Base-by-base conservation (phyloP, 2,797 vertebrate species). In the Glossophaga mutica region DNA sequence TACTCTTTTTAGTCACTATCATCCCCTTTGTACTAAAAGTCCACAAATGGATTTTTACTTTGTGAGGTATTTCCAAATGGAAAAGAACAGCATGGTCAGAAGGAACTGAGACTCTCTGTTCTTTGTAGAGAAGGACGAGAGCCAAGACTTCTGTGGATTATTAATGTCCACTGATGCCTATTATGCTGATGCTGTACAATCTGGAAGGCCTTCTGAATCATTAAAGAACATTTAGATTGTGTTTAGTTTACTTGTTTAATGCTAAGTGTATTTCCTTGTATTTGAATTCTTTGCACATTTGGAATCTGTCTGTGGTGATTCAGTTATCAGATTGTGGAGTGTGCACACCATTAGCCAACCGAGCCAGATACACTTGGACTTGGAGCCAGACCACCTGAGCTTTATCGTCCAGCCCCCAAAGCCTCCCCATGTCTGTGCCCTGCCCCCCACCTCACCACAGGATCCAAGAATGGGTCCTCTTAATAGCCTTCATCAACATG, bases 231-330 rank as follows among this genome's bases (percentile, higher is more conserved):
- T 42, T 74, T 46, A 59, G n/a, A 48, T n/a, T 52, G 21, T 55
- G 26, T 77, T 39, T 78, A 14, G 19, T 71, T 85, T 83, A 48
- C 15, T 52, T 90, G 59, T 78, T 79, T 44, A 62, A 16, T 73
- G 62, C 34, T 92, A 84, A 89, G 88, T 68, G 32, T 29, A 39
- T 73, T 92, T 77, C 62, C 68, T 91, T 65, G 62, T 59, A 76
- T 94, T 89, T 91, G 65, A 90, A 90, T 89, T 94, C 90, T 92
- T 91, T 44, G 37, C 81, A 52, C 67, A 77, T 55, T 59, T 8
- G 21, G 46, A 12, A 71, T 83, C 67, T 84, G 70, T n/a, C 34
- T 67, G 24, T 71, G 86, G 34, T 44, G 42, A 81, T 37, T 52
- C 44, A 19, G 37, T 50, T 67, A 83, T 73, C 92, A 67, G 71